A percentile compares a stretch with the other conserved stretches of the same genome.
Evolutionary conservation across 2,888 invertebrate species (phyloP).

Genomic region (Brachyopa scutellaris): DNA sequence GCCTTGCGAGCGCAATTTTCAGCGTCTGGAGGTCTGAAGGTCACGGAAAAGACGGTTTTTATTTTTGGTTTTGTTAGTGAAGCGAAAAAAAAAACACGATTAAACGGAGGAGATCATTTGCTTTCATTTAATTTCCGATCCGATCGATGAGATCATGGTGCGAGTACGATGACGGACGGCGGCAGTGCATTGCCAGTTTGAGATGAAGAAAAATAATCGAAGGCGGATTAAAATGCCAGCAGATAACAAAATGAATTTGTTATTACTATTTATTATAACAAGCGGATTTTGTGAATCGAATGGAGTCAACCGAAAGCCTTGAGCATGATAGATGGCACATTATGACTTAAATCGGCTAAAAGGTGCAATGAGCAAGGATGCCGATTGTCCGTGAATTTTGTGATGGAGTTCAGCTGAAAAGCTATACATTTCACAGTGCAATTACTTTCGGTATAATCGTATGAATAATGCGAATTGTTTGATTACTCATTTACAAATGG

Average conservation of each 20-base stretch:
- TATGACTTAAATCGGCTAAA: constrained; percentile 27
- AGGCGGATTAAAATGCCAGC: constrained; percentile 35
- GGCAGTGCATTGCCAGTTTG: background rate
- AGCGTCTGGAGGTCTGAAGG: constrained; percentile 35
- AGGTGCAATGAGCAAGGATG: constrained; percentile 19
- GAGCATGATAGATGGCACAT: constrained; percentile 40
- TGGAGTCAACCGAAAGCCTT: constrained; percentile 30
- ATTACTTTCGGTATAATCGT: no score
- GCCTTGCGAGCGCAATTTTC: constrained; percentile 9
- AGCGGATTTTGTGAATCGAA: constrained; percentile 3
- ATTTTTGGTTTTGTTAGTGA: no score
- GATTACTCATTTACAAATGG: no score
- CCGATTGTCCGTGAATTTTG: background rate
- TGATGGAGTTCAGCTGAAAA: constrained; percentile 7
- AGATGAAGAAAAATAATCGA: constrained; percentile 32
- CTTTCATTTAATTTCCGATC: constrained; percentile 1
- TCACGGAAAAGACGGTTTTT: no score
- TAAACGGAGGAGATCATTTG: background rate
- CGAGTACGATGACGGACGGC: background rate
- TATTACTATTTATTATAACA: constrained; percentile 26
- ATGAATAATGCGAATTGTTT: no score
- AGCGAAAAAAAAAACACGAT: constrained; percentile 1
- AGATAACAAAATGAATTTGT: constrained; percentile 38
- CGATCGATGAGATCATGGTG: background rate
- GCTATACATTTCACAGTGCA: no score